A percentile compares a stretch with the other conserved stretches of the same genome.
phyloP scores from a whole-genome alignment of 1,140 invertebrate species.

The Heliconius hermathena region DNA sequence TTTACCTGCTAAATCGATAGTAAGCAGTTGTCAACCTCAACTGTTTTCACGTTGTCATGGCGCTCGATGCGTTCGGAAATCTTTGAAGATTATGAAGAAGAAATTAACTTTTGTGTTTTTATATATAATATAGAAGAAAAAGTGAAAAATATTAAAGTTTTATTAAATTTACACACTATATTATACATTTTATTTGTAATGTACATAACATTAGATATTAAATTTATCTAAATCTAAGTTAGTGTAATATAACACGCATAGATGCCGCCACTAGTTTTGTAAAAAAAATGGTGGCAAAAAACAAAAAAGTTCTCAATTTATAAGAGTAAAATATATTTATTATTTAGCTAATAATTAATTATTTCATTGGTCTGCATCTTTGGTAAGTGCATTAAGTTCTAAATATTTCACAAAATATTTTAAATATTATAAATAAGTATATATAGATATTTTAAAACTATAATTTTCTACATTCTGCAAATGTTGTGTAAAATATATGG shows the following conservation, averaged over 20 bases:
- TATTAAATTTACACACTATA: background rate
- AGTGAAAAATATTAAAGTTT: too few relatives aligned
- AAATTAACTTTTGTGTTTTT: background rate
- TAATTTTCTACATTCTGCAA: background rate
- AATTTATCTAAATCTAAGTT: background rate
- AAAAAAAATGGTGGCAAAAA: background rate
- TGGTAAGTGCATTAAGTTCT: too few relatives aligned
- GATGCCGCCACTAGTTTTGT: background rate
- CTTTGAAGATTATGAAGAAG: conserved; percentile 7
- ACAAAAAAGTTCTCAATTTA: background rate
- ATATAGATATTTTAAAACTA: background rate
- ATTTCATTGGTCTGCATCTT: too few relatives aligned
- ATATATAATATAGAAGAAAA: background rate
- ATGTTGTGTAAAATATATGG: background rate
- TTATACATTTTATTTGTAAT: background rate
- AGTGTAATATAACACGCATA: background rate
- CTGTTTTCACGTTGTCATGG: conserved; percentile 50
- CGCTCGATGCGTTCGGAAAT: conserved; percentile 37
- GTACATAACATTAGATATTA: background rate
- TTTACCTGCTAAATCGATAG: conserved; percentile 54
- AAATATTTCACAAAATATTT: too few relatives aligned
- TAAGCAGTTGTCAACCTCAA: conserved; percentile 42
- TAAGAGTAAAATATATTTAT: too few relatives aligned
- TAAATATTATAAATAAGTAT: too few relatives aligned
- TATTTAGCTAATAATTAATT: too few relatives aligned